A percentile compares a stretch with the other conserved stretches of the same genome.
Evolutionary conservation across 2,113 vertebrate genomes (phyloP).

Genomic region (Colinus virginianus): DNA sequence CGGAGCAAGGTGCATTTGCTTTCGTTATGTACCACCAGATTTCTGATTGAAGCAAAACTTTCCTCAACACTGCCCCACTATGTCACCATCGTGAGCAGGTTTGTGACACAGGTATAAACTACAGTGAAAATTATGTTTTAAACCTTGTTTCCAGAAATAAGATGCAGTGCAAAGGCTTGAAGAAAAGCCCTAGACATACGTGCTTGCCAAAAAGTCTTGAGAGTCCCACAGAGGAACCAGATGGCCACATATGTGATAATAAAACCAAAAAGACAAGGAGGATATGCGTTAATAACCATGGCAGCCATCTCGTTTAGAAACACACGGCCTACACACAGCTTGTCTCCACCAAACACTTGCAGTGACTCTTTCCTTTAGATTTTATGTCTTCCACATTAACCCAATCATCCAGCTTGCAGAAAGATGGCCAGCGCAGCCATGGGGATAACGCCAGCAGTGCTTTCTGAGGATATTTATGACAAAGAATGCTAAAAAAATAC

Average conservation of each 20-base stretch:
- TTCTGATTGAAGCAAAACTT: not conserved
- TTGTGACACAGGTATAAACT: not conserved
- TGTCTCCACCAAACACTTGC: not conserved
- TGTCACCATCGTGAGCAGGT: not conserved
- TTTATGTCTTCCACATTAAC: not conserved
- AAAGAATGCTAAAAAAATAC: not conserved
- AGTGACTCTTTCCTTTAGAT: not conserved
- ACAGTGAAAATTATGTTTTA: not conserved
- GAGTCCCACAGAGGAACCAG: conserved; percentile 58
- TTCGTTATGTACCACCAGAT: not conserved
- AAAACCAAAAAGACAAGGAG: not conserved
- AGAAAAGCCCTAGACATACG: not conserved
- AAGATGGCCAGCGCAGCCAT: not conserved
- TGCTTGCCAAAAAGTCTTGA: conserved; percentile 37
- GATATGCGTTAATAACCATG: conserved; percentile 7
- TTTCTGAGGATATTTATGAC: not conserved
- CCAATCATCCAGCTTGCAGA: not conserved
- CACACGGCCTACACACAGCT: not conserved
- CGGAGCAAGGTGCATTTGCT: accelerated
- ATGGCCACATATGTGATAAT: conserved; percentile 33
- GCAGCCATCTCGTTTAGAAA: not conserved
- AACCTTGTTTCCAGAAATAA: not conserved
- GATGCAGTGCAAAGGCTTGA: not conserved
- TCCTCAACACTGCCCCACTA: accelerated
- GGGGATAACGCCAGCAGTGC: accelerated